A percentile compares a stretch with the other conserved stretches of the same genome.
Evolutionary conservation across 64 coral and sea anemone genomes (phyloP).

Genomic region (Trachythela sp.): DNA sequence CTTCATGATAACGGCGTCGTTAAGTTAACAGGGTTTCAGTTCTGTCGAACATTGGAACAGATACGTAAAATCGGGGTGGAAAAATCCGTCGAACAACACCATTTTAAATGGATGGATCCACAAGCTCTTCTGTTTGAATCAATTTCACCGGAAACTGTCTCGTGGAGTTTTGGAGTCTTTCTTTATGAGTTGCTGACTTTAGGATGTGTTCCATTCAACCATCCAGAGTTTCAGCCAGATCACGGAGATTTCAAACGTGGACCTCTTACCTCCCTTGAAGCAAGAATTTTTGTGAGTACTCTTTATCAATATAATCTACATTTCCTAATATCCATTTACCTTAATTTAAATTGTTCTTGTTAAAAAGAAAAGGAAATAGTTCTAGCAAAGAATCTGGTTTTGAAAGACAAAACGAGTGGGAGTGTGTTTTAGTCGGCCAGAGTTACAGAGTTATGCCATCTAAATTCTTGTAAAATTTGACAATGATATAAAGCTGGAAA

Average conservation of each 20-base stretch:
- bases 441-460: too few relatives aligned
- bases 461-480: too few relatives aligned
- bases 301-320: too few relatives aligned
- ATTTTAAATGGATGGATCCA: not conserved
- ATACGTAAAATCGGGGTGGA: not conserved
- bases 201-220: not conserved
- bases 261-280: not conserved
- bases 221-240: not conserved
- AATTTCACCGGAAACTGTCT: not conserved
- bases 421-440: too few relatives aligned
- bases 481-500: too few relatives aligned
- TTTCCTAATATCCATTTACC: too few relatives aligned
- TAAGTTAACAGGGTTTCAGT: not conserved
- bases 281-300: not conserved
- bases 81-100: not conserved
- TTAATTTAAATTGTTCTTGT: too few relatives aligned
- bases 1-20: not conserved
- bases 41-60: not conserved
- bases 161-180: not conserved
- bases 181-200: not conserved
- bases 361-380: too few relatives aligned
- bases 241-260: not conserved
- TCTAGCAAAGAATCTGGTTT: too few relatives aligned
- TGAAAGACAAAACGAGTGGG: too few relatives aligned
- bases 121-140: not conserved